Conservation (phyloP, 2,797 vertebrate species). For the Syndactyla subalaris region DNA sequence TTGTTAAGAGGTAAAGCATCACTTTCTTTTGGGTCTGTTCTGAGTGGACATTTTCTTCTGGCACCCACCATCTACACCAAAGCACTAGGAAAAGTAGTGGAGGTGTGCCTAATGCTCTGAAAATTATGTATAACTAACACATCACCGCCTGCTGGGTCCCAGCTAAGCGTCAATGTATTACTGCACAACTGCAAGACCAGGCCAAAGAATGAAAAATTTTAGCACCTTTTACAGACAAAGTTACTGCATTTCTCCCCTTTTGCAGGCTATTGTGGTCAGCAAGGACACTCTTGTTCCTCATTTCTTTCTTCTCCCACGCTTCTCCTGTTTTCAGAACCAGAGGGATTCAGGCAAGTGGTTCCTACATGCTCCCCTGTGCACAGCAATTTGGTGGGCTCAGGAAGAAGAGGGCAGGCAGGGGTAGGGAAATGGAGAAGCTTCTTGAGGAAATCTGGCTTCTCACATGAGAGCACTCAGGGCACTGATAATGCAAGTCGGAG, state of each 20-base stretch:
- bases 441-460: neutral
- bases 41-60: neutral
- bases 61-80: accelerated
- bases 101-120: neutral
- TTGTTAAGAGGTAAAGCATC: neutral
- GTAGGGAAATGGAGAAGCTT: neutral
- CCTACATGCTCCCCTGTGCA: neutral
- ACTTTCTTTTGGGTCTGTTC: neutral
- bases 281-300: neutral
- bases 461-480: neutral
- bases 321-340: neutral
- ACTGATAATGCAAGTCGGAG: accelerated
- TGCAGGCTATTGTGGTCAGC: neutral
- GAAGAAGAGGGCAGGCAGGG: neutral
- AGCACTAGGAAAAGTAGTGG: neutral
- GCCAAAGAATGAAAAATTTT: neutral
- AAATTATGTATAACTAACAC: neutral
- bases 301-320: neutral
- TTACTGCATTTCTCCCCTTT: neutral
- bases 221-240: neutral
- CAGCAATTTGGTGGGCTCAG: neutral
- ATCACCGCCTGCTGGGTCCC: neutral
- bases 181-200: neutral
- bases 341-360: neutral
- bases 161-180: neutral